Evolutionary conservation across 2,888 invertebrate genomes (phyloP), one percentile per base, ranked within the genome.

Genomic region (Tricholauxania praeusta): DNA sequence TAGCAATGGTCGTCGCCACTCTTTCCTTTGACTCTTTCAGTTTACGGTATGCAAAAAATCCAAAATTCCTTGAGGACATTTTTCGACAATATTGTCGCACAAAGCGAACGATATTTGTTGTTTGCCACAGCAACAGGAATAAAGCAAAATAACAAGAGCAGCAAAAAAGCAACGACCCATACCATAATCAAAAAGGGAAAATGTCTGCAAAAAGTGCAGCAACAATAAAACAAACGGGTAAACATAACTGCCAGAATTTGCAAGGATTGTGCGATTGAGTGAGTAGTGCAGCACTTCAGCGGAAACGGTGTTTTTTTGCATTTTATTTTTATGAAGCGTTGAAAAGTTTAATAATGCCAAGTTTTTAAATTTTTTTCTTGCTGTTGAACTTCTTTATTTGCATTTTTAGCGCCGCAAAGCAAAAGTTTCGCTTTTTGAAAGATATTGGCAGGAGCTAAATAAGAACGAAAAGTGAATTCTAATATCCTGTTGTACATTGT

Each of bases 81-180:
- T 69, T 70, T 70, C 53, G 70, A 63, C 70, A 70, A 70, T 63
- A 70, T 70, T 63, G 70, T 70, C 53, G 62, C 70, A 70, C 62
- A 63, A 70, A 63, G 70, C 53, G 53, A 52, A 53, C 53, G 32
- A 66, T 53, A 55, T 55, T 22, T 47, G 22, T 48, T 64, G 49
- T 64, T n/a, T 49, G 19, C 48, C 15, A 64, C 57, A 22, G 22
- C 22, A 59, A 19, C 59, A 59, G 22, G 5, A 60, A 60, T 28
- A 60, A 19, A 19, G 12, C 3, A 14, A 17, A 19, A 22, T 22
- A 59, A n/a, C 10, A 59, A 28, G 28, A 19, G 59, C 8, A 60
- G 57, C 22, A 22, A 60, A 22, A 60, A 32, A 22, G 59, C 7
- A 7, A n/a, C n/a, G n/a, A n/a, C 8, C 17, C 17, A 28, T 15